Percentiles rank a stretch among this genome's conserved stretches.
Evolutionary conservation across 2,797 vertebrate genomes (phyloP).

Genomic region (Schizothorax lantsangensis): DNA sequence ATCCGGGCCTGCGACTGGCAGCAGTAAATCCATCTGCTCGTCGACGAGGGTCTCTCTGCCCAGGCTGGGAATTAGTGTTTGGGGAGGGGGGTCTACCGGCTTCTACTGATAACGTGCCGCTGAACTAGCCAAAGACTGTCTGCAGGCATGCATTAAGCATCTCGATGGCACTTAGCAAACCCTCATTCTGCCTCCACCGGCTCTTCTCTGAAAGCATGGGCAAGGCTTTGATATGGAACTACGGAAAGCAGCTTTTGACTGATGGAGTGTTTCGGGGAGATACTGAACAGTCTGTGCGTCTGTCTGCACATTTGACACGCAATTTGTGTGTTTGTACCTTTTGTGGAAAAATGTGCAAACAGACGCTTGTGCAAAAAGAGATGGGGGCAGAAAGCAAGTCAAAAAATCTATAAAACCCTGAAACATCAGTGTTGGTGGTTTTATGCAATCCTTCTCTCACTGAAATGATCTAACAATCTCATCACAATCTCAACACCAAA

Average conservation of each 20-base stretch:
- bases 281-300: constrained; percentile 20
- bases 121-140: constrained; percentile 70
- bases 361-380: not conserved
- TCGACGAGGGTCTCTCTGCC: constrained; percentile 52
- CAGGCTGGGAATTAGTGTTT: constrained; percentile 68
- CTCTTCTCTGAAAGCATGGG: constrained; percentile 42
- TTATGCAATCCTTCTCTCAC: not conserved
- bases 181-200: constrained; percentile 53
- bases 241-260: constrained; percentile 61
- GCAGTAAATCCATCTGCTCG: constrained; percentile 63
- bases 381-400: not conserved
- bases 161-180: constrained; percentile 58
- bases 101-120: constrained; percentile 69
- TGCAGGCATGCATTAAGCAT: constrained; percentile 72
- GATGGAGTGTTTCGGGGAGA: constrained; percentile 57
- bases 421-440: not conserved
- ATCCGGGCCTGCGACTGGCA: constrained; percentile 63
- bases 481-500: not conserved
- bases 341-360: constrained; percentile 2
- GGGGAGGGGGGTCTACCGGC: constrained; percentile 69
- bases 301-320: not conserved
- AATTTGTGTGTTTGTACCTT: not conserved
- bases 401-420: not conserved
- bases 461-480: not conserved
- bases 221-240: constrained; percentile 63